A percentile compares a stretch with the other conserved stretches of the same genome.
Conservation (phyloP, 2,888 invertebrate species). For the Cheilosia urbana region DNA sequence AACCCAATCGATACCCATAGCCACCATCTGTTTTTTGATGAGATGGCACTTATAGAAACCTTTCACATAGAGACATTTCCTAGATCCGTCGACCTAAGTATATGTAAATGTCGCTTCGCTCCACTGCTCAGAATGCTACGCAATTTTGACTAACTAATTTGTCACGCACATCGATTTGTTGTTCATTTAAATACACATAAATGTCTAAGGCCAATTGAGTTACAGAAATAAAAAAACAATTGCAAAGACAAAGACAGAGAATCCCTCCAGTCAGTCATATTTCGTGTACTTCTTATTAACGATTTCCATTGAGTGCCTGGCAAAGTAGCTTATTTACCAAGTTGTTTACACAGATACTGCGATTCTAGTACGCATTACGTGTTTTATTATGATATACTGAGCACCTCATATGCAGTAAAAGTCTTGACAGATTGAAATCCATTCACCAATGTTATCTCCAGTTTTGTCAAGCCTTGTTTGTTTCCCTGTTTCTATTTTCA, state of each 20-base stretch:
- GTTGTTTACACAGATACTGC: conserved; percentile 9
- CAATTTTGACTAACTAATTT: no score
- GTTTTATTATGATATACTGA: conserved; percentile 1
- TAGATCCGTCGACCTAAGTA: no score
- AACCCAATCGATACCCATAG: no score
- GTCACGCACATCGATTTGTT: neutral
- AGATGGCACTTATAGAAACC: no score
- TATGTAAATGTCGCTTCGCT: no score
- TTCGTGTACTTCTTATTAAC: conserved; percentile 4
- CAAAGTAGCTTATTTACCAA: conserved; percentile 13
- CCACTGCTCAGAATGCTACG: no score
- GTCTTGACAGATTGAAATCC: neutral
- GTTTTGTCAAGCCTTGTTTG: neutral
- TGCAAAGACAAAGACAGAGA: neutral
- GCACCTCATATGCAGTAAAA: neutral
- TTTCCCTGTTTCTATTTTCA: neutral
- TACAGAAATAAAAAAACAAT: neutral
- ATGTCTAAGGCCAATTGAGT: neutral
- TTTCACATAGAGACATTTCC: no score
- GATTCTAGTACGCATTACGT: neutral
- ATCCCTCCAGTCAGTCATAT: neutral
- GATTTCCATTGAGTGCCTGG: neutral
- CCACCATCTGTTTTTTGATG: no score
- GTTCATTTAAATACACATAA: neutral
- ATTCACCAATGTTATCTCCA: neutral